Percentiles rank a stretch among this genome's conserved stretches.
Evolutionary conservation across 2,888 invertebrate species (phyloP).

Genomic region (Polyommatus iphigenia): DNA sequence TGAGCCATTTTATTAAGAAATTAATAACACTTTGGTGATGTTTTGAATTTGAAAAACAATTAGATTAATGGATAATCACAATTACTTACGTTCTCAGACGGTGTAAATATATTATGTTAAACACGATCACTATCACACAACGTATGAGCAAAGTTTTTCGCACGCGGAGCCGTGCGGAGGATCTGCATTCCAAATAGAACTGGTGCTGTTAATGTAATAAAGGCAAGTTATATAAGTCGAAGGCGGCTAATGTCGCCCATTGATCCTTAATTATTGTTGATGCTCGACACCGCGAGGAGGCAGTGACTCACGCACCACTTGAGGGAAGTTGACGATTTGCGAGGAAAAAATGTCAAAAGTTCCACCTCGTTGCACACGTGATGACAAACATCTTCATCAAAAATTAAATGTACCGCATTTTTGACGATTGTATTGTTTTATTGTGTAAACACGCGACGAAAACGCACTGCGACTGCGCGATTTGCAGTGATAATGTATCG

Average conservation of each 20-base stretch:
- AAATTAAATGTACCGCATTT: background rate
- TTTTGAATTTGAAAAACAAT: background rate
- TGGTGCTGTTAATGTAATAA: conserved; percentile 19
- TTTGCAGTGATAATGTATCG: background rate
- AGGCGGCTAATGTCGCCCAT: conserved; percentile 22
- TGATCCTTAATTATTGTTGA: conserved; percentile 21
- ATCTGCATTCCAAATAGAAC: conserved; percentile 23
- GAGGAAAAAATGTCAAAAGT: background rate
- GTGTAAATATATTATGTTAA: background rate
- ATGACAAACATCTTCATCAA: background rate
- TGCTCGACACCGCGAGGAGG: conserved; percentile 1
- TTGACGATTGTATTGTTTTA: background rate
- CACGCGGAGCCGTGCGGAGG: conserved; percentile 19
- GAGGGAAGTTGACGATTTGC: conserved; percentile 14
- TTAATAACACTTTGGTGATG: background rate
- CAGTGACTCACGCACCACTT: background rate
- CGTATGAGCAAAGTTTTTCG: background rate
- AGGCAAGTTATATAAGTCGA: conserved; percentile 27
- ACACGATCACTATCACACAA: conserved; percentile 12
- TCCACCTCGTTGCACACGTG: background rate
- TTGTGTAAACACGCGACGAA: background rate
- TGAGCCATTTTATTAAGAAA: background rate
- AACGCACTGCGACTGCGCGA: background rate
- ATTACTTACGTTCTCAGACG: background rate
- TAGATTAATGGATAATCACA: background rate